Evolutionary conservation across 1,140 invertebrate genomes (phyloP), one percentile per base, ranked within the genome.

Genomic region (Drosophila subobscura): DNA sequence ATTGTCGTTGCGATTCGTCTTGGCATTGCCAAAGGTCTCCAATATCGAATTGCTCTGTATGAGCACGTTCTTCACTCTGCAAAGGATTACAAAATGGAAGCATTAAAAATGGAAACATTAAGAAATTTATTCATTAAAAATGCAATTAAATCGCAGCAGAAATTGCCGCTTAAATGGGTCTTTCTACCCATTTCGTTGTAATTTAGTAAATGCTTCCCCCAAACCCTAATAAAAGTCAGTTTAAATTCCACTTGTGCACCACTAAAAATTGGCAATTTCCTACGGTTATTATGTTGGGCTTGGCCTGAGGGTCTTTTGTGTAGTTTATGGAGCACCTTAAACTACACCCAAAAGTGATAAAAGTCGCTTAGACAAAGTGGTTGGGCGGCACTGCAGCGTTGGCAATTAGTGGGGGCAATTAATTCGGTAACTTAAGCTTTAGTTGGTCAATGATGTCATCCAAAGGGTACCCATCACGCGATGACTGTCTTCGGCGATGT

Each of bases 1-100:
- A 93, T 99, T 99, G 91, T 99, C 98, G 92, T 99, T 99, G 47
- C 98, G 93, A 84, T 97, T 99, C 3, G 98, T 99, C 92, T 99
- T 99, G 2, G 98, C 98, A 93, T 99, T 99, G 25, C 98, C 98
- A 92, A 99, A 99, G 2, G 98, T 97, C 92, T 99, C 98, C 70
- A 99, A 92, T 73, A 99, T 97, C 1, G 97, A 95, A 92, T 99
- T 99, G 8, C 98, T 99, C 89, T 99, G 97, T 45, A 99, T 96
- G 3, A 99, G 93, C 23, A 99, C 96, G 92, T 99, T 98, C 93
- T 99, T 99, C 1, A 99, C 98, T 86, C 97, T 98, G 92, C 29
- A 94, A 94, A 59, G 42, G 23, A 45, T 46, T 7, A 20, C 22
- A 50, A 44, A 51, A 42, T 10, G 16, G 16, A 5, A 22, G 16